Evolutionary conservation across 2,888 invertebrate genomes (phyloP).

Genomic region (Pilophorus perplexus): DNA sequence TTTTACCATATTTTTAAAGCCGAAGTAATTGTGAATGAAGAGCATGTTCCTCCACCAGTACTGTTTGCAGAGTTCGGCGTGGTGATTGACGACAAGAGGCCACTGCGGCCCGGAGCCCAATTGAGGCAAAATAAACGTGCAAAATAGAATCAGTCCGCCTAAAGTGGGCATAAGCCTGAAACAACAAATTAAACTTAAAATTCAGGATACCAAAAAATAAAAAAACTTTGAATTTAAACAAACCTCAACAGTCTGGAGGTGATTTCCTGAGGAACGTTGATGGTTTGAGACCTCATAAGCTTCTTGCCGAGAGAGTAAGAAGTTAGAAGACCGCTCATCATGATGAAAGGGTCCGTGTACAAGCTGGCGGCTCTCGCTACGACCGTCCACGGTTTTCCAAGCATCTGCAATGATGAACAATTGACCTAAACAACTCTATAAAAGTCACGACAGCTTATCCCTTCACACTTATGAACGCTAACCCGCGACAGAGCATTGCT

Average conservation of each 20-base stretch:
- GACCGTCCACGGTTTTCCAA: slow-evolving; percentile 65
- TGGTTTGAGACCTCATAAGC: slow-evolving; percentile 57
- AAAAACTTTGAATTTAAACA: too few species aligned
- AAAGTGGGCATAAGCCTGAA: slow-evolving; percentile 63
- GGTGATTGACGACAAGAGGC: slow-evolving; percentile 59
- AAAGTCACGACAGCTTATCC: too few species aligned
- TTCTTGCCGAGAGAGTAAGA: slow-evolving; percentile 63
- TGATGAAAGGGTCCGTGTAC: slow-evolving; percentile 69
- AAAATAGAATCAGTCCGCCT: slow-evolving; percentile 64
- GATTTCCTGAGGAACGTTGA: slow-evolving; percentile 62
- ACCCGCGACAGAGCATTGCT: too few species aligned
- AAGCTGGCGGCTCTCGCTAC: slow-evolving; percentile 66
- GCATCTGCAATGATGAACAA: slow-evolving; percentile 53
- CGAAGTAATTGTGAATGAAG: slow-evolving; percentile 61
- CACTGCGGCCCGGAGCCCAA: slow-evolving; percentile 60
- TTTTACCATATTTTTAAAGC: slow-evolving; percentile 61
- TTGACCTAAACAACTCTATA: too few species aligned
- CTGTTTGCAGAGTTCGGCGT: slow-evolving; percentile 58
- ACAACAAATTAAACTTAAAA: slow-evolving; percentile 7
- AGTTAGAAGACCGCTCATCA: slow-evolving; percentile 67
- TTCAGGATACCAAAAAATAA: not conserved
- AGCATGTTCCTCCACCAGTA: slow-evolving; percentile 62
- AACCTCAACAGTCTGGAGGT: slow-evolving; percentile 61
- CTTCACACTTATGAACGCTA: too few species aligned
- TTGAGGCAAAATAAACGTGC: slow-evolving; percentile 58